Evolutionary conservation across 2,113 vertebrate species (phyloP).

Genomic region (Calonectris borealis): DNA sequence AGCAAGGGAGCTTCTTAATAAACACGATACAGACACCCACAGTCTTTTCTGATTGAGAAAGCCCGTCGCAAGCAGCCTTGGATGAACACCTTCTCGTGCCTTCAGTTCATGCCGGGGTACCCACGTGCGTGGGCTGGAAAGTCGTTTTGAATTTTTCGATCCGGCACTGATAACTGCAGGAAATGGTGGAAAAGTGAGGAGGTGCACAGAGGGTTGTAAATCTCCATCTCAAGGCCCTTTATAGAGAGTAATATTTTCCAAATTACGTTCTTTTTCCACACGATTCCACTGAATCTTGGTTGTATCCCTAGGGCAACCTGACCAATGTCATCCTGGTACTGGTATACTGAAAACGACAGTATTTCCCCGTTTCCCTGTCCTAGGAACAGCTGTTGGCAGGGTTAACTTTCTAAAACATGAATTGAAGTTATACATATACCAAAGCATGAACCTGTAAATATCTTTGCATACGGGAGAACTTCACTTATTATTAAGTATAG

Average conservation of each 20-base stretch:
- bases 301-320: background rate
- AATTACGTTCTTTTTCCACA: background rate
- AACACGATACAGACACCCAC: background rate
- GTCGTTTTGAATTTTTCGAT: background rate
- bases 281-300: background rate
- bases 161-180: background rate
- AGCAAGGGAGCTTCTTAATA: background rate
- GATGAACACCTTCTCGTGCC: background rate
- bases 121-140: background rate
- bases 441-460: background rate
- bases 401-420: background rate
- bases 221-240: no score
- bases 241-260: background rate
- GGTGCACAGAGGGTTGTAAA: background rate
- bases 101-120: rapidly evolving
- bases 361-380: background rate
- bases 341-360: background rate
- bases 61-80: background rate
- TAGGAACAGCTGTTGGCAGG: background rate
- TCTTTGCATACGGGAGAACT: rapidly evolving
- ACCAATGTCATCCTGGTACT: no score
- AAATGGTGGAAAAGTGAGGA: background rate
- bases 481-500: background rate
- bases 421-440: background rate
- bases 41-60: background rate